phyloP scores from a whole-genome alignment of 2,113 vertebrate species.

The Bolborhynchus lineola region DNA sequence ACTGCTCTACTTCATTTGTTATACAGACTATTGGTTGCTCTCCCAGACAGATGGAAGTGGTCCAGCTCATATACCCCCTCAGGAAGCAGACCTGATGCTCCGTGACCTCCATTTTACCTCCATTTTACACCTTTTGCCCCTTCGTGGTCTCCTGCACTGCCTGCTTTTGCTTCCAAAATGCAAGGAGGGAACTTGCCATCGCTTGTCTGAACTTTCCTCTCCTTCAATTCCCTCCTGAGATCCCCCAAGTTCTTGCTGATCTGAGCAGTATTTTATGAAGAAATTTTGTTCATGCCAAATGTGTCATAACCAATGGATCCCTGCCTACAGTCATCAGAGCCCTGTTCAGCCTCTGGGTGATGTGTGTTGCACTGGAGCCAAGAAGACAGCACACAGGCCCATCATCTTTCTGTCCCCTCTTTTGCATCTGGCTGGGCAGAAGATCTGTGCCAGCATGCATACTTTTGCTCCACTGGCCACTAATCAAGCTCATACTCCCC shows the following conservation, averaged over 20 bases:
- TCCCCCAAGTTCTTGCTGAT: constrained; percentile 42
- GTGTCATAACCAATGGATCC: constrained; percentile 55
- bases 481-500: accelerated
- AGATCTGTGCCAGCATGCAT: neutral
- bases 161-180: constrained; percentile 22
- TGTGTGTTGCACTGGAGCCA: constrained; percentile 13
- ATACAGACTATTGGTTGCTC: neutral
- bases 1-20: neutral
- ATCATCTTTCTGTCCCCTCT: neutral
- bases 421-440: neutral
- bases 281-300: constrained; percentile 9
- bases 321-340: constrained; percentile 28
- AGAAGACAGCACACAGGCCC: neutral
- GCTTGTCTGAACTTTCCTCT: neutral
- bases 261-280: constrained; percentile 51
- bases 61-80: neutral
- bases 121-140: neutral
- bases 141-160: neutral
- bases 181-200: neutral
- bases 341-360: neutral
- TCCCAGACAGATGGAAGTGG: neutral
- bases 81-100: neutral
- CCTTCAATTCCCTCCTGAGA: constrained; percentile 24
- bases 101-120: neutral
- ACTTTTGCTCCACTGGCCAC: neutral